Evolutionary conservation across 2,888 invertebrate genomes (phyloP).

Genomic region (Altica lythri): DNA sequence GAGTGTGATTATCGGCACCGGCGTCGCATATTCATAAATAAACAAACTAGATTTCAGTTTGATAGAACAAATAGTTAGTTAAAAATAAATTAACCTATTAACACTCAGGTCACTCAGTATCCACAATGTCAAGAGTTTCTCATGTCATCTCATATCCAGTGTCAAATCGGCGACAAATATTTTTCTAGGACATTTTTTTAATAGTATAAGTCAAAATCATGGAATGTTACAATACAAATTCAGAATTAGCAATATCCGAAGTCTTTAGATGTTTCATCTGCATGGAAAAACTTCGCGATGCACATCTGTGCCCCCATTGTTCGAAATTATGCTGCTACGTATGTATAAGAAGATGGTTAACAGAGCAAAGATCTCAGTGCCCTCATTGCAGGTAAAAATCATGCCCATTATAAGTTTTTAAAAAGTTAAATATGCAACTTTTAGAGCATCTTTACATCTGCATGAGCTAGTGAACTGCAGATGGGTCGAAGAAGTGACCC

Average conservation of each 20-base stretch:
- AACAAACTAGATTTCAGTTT: too few species aligned
- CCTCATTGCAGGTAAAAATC: slow-evolving; percentile 75
- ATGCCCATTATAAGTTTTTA: too few species aligned
- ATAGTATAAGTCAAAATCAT: slow-evolving; percentile 39
- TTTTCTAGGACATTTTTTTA: slow-evolving; percentile 22
- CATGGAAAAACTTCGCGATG: slow-evolving; percentile 94
- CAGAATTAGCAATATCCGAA: slow-evolving; percentile 75
- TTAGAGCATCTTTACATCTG: slow-evolving; percentile 78
- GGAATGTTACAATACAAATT: slow-evolving; percentile 50
- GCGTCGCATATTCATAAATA: too few species aligned
- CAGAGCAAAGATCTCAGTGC: slow-evolving; percentile 90
- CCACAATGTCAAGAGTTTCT: too few species aligned
- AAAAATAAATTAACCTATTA: too few species aligned
- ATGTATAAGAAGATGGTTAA: slow-evolving; percentile 90
- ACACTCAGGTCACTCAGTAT: too few species aligned
- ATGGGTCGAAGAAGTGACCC: slow-evolving; percentile 95
- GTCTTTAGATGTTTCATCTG: slow-evolving; percentile 96
- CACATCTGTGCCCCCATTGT: slow-evolving; percentile 92
- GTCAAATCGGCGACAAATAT: slow-evolving; percentile 28
- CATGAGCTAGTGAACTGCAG: slow-evolving; percentile 93
- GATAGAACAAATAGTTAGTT: too few species aligned
- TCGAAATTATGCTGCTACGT: slow-evolving; percentile 92
- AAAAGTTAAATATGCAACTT: not conserved
- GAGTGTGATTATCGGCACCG: slow-evolving; percentile 1
- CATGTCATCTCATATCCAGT: slow-evolving; percentile 16